phyloP scores from a whole-genome alignment of 2,797 vertebrate species.

The Pangasius krempfi region DNA sequence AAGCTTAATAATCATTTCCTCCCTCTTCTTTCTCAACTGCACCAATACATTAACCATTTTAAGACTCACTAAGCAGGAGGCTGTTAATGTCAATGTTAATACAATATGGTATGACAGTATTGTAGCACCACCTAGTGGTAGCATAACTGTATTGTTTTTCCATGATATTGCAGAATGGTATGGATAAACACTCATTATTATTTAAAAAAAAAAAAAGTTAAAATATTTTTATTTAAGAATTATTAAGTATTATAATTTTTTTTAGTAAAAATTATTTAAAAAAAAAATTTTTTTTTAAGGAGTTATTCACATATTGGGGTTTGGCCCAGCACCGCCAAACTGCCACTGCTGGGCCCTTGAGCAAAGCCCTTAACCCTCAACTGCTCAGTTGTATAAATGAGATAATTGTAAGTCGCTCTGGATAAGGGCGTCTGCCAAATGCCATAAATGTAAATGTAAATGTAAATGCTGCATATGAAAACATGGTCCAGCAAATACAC shows the following conservation, averaged over 20 bases:
- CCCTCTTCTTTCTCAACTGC: neutral
- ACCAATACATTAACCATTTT: neutral
- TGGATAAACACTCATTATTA: neutral
- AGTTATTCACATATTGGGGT: neutral
- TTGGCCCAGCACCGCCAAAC: no score
- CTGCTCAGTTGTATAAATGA: no score
- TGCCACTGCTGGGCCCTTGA: no score
- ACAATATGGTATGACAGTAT: neutral
- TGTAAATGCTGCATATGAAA: neutral
- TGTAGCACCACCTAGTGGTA: conserved; percentile 20
- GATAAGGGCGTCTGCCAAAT: no score
- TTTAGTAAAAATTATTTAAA: no score
- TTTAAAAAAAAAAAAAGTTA: neutral
- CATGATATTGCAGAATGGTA: neutral
- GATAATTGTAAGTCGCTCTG: no score
- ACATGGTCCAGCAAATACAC: neutral
- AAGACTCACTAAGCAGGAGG: neutral
- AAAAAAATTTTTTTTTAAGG: neutral
- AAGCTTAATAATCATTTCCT: neutral
- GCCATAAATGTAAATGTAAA: no score
- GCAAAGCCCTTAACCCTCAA: no score
- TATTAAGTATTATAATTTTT: no score
- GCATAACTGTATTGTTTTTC: neutral
- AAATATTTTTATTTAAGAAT: no score
- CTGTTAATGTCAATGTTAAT: neutral